Base-by-base conservation (phyloP, 2,797 vertebrate genomes). In the Phylloscopus collybita region DNA sequence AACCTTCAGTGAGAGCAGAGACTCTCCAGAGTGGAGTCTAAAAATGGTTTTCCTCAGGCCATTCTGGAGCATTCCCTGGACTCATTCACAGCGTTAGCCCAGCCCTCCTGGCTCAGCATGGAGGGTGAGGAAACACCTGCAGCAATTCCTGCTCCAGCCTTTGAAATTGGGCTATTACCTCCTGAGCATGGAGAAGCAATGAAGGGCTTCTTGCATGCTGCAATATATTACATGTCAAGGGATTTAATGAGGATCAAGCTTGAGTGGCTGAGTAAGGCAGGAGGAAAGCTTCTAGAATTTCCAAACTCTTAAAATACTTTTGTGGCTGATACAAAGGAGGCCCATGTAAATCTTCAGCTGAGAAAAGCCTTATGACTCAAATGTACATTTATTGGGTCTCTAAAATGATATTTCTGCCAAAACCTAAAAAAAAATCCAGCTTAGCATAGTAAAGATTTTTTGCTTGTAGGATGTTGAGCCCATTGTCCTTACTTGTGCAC, bases 171-270 rank as follows among this genome's bases (percentile, higher is more conserved):
- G 88, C 86, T 96, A 92, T 96, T 96, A 65, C 95, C 95, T 95
- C 87, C 88, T 74, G 81, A 96, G 95, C 90, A 90, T 82, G 71
- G 86, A 91, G 95, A 91, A 94, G 86, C 92, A 95, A 88, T 94
- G 95, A 97, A 93, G 83, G 93, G 61, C 91, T 96, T 80, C 96
- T 94, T 95, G 88, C 94, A 96, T 30, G 4, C 78, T 88, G 91
- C 88, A 96, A 94, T 95, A 89, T 97, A 95, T 97, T 96, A 88
- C 86, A 95, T 96, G 95, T 92, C 95, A 83, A 59, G 90, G 95
- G 95, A 97, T 95, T 97, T 96, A 96, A 96, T 95, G 90, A 95
- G 96, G 96, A 97, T 97, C 95, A 95, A 93, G 84, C 94, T 90
- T 90, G 97, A 97, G 80, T 90, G 92, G 80, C 90, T 96, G 97